These are phyloP conservation scores for Lethrus apterus DNA, from an alignment of 1,140 invertebrate genomes.

Conservation along the genomic window DNA sequence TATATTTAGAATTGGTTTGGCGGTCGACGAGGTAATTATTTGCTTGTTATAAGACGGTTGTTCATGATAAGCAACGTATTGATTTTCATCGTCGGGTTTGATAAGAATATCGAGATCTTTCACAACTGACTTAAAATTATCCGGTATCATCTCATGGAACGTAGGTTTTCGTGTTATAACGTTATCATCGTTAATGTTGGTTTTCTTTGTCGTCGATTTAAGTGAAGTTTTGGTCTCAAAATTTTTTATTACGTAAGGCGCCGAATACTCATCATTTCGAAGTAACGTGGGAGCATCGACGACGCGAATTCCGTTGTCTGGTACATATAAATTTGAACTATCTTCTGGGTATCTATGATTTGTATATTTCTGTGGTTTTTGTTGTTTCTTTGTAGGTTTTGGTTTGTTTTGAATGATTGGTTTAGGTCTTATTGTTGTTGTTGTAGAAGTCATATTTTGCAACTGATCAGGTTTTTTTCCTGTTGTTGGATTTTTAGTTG, in stretches of 20 bases:
- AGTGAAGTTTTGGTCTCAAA: neutral
- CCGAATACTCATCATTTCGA: neutral
- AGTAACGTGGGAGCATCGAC: neutral
- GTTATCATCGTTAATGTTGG: neutral
- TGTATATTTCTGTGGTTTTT: conserved; percentile 14
- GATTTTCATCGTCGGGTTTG: too few relatives aligned
- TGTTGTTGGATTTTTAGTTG: too few relatives aligned
- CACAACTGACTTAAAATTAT: conserved; percentile 26
- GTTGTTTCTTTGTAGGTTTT: conserved; percentile 7
- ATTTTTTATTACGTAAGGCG: neutral
- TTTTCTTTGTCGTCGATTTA: neutral
- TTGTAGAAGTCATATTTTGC: conserved; percentile 1
- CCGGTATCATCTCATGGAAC: too few relatives aligned
- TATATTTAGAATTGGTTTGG: conserved; percentile 27
- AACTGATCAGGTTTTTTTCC: too few relatives aligned
- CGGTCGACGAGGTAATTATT: conserved; percentile 14
- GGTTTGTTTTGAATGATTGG: neutral
- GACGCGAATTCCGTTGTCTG: neutral
- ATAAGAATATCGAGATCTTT: conserved; percentile 20
- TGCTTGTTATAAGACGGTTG: neutral
- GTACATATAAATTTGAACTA: neutral
- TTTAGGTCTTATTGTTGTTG: neutral
- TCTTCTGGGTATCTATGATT: conserved; percentile 30
- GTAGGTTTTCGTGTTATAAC: conserved; percentile 22
- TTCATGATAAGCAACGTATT: too few relatives aligned